A percentile compares a stretch with the other conserved stretches of the same genome.
These are phyloP conservation scores for Balanococcus diminutus DNA, from an alignment of 2,888 invertebrate species.

Conservation along the genomic window DNA sequence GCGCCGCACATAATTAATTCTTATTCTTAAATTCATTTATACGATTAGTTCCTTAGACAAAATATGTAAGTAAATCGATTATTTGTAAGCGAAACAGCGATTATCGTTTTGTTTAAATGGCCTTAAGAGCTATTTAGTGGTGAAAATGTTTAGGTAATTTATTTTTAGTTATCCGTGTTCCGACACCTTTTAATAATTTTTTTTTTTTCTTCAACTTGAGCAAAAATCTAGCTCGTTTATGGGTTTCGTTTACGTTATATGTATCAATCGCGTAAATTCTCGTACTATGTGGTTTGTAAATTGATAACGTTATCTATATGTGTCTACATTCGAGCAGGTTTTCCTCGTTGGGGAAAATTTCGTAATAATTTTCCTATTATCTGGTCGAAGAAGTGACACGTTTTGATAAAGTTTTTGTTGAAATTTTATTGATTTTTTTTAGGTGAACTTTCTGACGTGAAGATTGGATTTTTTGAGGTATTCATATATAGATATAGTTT, in stretches of 20 bases:
- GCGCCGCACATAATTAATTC: constrained; percentile 38
- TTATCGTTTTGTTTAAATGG: neutral
- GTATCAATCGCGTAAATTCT: neutral
- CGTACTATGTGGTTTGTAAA: neutral
- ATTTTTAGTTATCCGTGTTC: neutral
- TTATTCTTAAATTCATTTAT: neutral
- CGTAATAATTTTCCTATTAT: too few species aligned
- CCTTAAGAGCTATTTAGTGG: neutral
- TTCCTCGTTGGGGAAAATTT: neutral
- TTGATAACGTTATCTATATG: neutral
- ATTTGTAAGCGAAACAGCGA: neutral
- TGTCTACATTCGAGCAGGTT: neutral
- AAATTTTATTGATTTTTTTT: too few species aligned
- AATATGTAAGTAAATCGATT: neutral
- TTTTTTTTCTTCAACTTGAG: neutral
- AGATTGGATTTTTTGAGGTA: too few species aligned
- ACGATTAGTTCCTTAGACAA: neutral
- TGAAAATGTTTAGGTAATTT: neutral
- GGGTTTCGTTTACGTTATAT: neutral
- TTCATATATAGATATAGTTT: too few species aligned
- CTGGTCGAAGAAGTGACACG: too few species aligned
- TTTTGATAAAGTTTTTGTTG: too few species aligned
- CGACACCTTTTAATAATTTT: neutral
- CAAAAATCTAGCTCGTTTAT: neutral
- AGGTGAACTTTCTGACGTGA: too few species aligned